These are phyloP conservation scores for Chiloscyllium plagiosum DNA, from an alignment of 2,113 vertebrate genomes.

Conservation along the genomic window DNA sequence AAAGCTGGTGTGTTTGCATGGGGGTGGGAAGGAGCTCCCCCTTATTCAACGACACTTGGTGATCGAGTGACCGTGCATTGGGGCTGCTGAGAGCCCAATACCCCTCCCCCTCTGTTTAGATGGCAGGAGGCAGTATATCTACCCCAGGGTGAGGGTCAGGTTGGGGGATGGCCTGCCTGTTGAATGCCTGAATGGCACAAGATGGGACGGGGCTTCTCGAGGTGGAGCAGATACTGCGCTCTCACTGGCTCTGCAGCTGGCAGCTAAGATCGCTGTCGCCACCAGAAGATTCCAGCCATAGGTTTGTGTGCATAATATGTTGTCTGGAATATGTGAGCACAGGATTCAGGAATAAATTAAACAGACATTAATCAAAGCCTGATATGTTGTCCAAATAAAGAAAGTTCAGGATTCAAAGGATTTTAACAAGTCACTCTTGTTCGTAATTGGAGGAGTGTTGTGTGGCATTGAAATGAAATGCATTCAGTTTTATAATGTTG, in stretches of 20 bases:
- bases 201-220: too few species aligned
- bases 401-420: neutral
- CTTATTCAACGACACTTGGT: neutral
- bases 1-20: neutral
- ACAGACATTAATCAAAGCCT: neutral
- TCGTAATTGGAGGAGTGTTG: neutral
- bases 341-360: neutral
- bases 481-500: neutral
- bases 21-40: neutral
- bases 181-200: too few species aligned
- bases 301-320: neutral
- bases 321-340: neutral
- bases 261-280: neutral
- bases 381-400: conserved; percentile 5
- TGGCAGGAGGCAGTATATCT: too few species aligned
- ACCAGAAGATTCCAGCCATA: neutral
- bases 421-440: neutral
- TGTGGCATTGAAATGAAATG: conserved; percentile 22
- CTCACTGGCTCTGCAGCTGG: neutral
- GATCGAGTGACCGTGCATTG: neutral
- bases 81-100: too few species aligned
- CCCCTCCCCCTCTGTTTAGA: too few species aligned
- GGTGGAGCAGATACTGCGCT: too few species aligned
- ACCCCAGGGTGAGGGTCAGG: too few species aligned
- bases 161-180: too few species aligned